Base-by-base conservation (phyloP, 2,113 vertebrate genomes). In the Spea multiplicata region DNA sequence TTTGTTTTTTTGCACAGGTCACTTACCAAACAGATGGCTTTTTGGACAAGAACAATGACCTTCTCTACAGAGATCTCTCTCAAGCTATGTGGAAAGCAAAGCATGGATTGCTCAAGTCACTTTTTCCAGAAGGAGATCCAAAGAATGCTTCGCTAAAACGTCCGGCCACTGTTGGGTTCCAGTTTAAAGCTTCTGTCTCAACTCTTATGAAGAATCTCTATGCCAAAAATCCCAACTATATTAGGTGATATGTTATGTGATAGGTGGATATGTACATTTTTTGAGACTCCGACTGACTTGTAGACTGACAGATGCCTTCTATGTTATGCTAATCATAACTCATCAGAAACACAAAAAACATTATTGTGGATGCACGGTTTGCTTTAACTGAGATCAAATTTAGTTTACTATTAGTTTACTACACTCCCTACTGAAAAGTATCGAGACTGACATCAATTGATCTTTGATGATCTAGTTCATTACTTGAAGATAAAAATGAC, bases 41-140 rank as follows among this genome's bases (percentile, higher is more conserved):
- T 87, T 86, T 94, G 0, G 92, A 94, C 86, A 94, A 93, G 86
- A 94, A 94, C 83, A 94, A 92, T 0, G 92, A 94, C 82, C 84
- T 92, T 4, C 92, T 94, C 13, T 94, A 88, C 85, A 86, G 92
- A 0, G 92, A 92, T 83, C 85, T 94, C 65, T 93, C 92, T 0
- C 91, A 93, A 83, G 89, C 88, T 79, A 92, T 94, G 92, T 93
- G 91, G 91, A 90, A 86, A 0, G 82, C 92, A 71, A 81, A 0
- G 71, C 92, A 94, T 2, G 0, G 14, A 0, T 86, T 94, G 61
- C 87, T 94, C 30, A 87, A 0, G 66, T 88, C 86, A 67, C 84
- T 94, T 70, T 94, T 94, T 78, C 90, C 93, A 0, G 93, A 94
- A 75, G 93, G 93, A 0, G 81, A 93, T 75, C 91, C 92, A 57